Base-by-base conservation (phyloP, 2,797 vertebrate genomes). In the Natrix natrix region DNA sequence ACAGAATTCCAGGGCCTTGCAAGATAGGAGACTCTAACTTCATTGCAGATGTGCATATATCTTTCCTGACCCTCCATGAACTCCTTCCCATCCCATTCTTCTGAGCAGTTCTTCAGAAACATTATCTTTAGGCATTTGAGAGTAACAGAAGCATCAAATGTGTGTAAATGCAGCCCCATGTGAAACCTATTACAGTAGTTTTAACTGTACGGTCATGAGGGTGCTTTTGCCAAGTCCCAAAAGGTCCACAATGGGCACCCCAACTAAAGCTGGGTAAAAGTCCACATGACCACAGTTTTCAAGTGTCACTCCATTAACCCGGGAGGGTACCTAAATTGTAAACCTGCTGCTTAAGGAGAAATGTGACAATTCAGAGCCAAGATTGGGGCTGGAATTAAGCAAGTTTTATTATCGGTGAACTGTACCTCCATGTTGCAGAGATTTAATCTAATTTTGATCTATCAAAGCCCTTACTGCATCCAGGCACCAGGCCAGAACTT, bases 71-170 rank as follows among this genome's bases (percentile, higher is more conserved):
- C 74, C 17, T 78, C 69, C 69, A 43, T 22, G 32, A 78, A 78
- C 69, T 20, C 37, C 32, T 43, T 43, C 32, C 48, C 55, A 37
- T 74, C 8, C 89, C 10, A 16, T 91, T 66, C 78, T 91, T 32
- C 90, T 92, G 86, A 86, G 89, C 92, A 89, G 61, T 91, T 48
- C 10, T 32, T 22, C 92, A 90, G 66, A 89, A 94, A 95, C 56
- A 0, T 78, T 78, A 78, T 43, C 8, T 22, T 43, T 78, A 43
- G 37, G 74, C 8, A 78, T 22, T 78, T 43, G 8, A 78, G 74
- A 78, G 17, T 78, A 78, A 22, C 17, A 11, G 74, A 78, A 78
- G 32, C 37, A 78, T 43, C 74, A 78, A 22, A 78, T 78, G 17
- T 43, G 37, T 78, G 37, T 78, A 78, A 43, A 78, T 37, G 69